Percentiles rank a stretch among this genome's conserved stretches.
These are phyloP conservation scores for Ischnus inquisitorius DNA, from an alignment of 2,888 invertebrate genomes.

Conservation along the genomic window DNA sequence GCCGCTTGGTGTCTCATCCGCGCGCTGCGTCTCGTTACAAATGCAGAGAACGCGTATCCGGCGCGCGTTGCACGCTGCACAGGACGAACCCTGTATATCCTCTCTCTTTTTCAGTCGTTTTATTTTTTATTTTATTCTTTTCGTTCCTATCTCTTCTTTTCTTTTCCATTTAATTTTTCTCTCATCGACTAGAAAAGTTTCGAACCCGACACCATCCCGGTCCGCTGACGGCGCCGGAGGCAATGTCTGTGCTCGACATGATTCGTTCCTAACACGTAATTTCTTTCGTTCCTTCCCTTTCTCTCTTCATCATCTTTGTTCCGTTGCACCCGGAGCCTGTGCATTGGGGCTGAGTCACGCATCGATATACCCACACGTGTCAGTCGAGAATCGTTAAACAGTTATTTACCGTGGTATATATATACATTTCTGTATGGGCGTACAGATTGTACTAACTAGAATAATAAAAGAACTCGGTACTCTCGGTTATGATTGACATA, in stretches of 20 bases:
- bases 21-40: slow-evolving; percentile 78
- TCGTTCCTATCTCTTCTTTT: slow-evolving; percentile 28
- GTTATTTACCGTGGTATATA: slow-evolving; percentile 15
- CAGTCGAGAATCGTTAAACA: slow-evolving; percentile 68
- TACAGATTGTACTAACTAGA: slow-evolving; percentile 3
- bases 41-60: slow-evolving; percentile 84
- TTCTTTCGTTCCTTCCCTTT: slow-evolving; percentile 54
- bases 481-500: neutral
- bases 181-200: slow-evolving; percentile 31
- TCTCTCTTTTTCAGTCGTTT: slow-evolving; percentile 51
- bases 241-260: slow-evolving; percentile 1
- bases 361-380: slow-evolving; percentile 66
- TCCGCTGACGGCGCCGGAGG: neutral
- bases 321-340: slow-evolving; percentile 44
- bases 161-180: slow-evolving; percentile 58
- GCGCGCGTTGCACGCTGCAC: slow-evolving; percentile 68
- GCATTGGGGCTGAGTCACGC: slow-evolving; percentile 55
- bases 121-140: slow-evolving; percentile 27
- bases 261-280: slow-evolving; percentile 27
- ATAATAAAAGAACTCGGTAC: slow-evolving; percentile 4
- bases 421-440: neutral
- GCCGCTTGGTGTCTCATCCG: slow-evolving; percentile 66
- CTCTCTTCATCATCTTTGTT: slow-evolving; percentile 67
- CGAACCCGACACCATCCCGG: neutral
- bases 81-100: slow-evolving; percentile 50